Percentiles rank a stretch among this genome's conserved stretches.
Conservation (phyloP, 2,797 vertebrate genomes). For the Phoebastria nigripes region DNA sequence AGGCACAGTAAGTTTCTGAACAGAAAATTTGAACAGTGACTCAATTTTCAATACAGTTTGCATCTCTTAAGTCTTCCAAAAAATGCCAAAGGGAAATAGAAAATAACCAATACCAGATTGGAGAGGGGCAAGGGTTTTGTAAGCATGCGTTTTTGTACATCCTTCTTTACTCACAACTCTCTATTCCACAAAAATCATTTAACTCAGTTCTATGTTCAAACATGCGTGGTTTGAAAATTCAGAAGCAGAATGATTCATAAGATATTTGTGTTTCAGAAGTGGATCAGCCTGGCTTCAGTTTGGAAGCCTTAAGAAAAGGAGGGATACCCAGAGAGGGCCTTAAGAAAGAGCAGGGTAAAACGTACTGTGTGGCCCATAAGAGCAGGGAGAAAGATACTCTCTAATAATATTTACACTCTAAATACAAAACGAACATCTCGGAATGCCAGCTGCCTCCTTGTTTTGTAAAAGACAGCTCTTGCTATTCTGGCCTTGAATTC, state of each 20-base stretch:
- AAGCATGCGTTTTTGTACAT: accelerated
- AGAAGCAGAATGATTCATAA: not conserved
- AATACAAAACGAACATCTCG: not conserved
- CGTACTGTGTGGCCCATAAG: accelerated
- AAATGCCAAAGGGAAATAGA: not conserved
- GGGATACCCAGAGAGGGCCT: not conserved
- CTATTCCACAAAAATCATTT: not conserved
- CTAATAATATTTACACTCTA: not conserved
- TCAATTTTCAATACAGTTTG: not conserved
- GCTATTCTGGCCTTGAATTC: not conserved
- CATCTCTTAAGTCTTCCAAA: not conserved
- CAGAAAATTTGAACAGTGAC: not conserved
- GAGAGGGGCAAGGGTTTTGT: not conserved
- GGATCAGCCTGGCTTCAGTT: not conserved
- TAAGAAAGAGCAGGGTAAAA: not conserved
- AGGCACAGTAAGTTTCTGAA: not conserved
- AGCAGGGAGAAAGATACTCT: accelerated
- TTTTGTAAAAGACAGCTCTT: not conserved
- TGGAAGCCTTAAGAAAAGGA: not conserved
- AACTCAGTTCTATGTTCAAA: not conserved
- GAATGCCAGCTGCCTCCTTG: not conserved
- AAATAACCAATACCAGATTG: not conserved
- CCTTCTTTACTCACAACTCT: not conserved
- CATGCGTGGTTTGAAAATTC: accelerated
- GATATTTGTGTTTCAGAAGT: not conserved